Conservation (phyloP, 2,888 invertebrate genomes). For the Rhabditophanes sp. region DNA sequence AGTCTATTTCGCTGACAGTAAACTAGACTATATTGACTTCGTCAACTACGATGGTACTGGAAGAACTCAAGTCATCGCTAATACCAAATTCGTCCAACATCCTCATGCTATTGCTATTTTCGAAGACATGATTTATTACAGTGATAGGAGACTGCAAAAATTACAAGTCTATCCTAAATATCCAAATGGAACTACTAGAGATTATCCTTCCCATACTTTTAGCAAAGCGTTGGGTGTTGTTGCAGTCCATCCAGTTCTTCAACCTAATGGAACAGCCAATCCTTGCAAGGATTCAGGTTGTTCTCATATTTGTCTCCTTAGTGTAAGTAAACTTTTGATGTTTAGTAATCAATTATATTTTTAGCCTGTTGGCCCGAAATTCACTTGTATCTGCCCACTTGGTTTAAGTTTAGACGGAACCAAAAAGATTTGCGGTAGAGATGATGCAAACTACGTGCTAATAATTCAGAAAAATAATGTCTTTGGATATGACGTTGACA, state of each 20-base stretch:
- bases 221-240: conserved; percentile 86
- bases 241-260: conserved; percentile 81
- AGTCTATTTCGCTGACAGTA: conserved; percentile 90
- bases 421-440: conserved; percentile 47
- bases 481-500: conserved; percentile 48
- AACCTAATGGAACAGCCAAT: conserved; percentile 55
- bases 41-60: conserved; percentile 80
- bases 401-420: conserved; percentile 50
- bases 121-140: conserved; percentile 91
- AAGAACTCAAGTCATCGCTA: conserved; percentile 34
- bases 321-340: conserved; percentile 45
- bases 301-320: conserved; percentile 76
- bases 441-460: conserved; percentile 73
- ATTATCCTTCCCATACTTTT: conserved; percentile 61
- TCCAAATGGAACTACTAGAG: conserved; percentile 37
- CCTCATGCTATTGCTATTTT: conserved; percentile 85
- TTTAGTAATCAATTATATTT: neutral
- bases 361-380: conserved; percentile 44
- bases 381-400: conserved; percentile 75
- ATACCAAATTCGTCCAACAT: conserved; percentile 65
- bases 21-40: conserved; percentile 89
- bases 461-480: conserved; percentile 78
- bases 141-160: conserved; percentile 46
- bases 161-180: conserved; percentile 41
- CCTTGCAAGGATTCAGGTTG: conserved; percentile 65